Evolutionary conservation across 1,140 invertebrate genomes (phyloP), one percentile per base, ranked within the genome.

Genomic region (Cydia amplana): DNA sequence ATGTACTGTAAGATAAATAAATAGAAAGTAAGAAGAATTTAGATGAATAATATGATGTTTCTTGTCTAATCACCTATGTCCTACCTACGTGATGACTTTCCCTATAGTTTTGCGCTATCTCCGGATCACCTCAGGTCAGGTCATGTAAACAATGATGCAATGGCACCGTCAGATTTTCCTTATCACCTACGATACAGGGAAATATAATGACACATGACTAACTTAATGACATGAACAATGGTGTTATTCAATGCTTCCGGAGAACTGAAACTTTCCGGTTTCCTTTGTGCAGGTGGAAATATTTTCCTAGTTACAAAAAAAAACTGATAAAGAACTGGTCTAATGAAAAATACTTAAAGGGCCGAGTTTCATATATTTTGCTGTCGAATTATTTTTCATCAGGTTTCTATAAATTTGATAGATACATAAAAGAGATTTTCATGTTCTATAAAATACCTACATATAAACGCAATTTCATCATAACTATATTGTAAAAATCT

Each of bases 181-280:
- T 60, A 23, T 60, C 55, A 60, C 9, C 23, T 60, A 18, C 9
- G 18, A 60, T 23, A 12, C 55, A 20, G 55, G 55, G 55, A 60
- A 60, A 60, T n/a, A 18, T 20, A 23, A 10, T 55, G 55, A 23
- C 55, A 60, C 55, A 60, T 23, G 18, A 12, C 55, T 60, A 60
- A 60, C 55, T 23, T 60, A 60, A 60, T 60, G 55, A 23, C 55
- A 60, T 60, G 55, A 60, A 60, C 55, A 60, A 60, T 60, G 55
- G 55, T 60, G 55, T 60, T 60, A 60, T 60, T 60, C 18, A 60
- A 60, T 23, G 10, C 20, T 60, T 60, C 55, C 20, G 18, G 3
- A 23, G 20, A 60, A 23, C 20, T 60, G 55, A 23, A 23, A 18
- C 9, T 60, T 60, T 60, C 55, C 18, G 55, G 10, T 23, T 60